Percentiles rank a stretch among this genome's conserved stretches.
Conservation (phyloP, 2,113 vertebrate genomes). For the Sinocyclocheilus anshuiensis region DNA sequence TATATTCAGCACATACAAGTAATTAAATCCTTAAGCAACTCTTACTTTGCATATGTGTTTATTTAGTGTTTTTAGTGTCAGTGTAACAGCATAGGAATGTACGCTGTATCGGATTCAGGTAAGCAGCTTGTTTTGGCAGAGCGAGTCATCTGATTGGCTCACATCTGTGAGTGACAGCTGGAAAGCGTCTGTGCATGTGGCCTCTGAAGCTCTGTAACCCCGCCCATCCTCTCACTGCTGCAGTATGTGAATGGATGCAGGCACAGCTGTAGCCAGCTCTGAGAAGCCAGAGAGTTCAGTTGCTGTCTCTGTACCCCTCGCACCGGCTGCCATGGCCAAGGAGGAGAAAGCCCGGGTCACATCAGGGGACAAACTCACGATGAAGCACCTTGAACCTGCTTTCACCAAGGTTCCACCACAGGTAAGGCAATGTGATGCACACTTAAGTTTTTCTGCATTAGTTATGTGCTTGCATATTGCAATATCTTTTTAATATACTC, state of each 20-base stretch:
- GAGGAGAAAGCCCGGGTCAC: slow-evolving; percentile 66
- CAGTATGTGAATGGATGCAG: slow-evolving; percentile 50
- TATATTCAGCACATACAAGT: background rate
- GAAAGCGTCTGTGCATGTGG: background rate
- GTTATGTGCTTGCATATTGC: background rate
- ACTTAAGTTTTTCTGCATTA: background rate
- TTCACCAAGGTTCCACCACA: slow-evolving; percentile 71
- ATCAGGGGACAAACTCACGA: slow-evolving; percentile 64
- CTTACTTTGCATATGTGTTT: background rate
- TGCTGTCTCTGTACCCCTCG: slow-evolving; percentile 46
- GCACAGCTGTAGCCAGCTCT: slow-evolving; percentile 28
- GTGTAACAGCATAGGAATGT: background rate
- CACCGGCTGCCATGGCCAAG: slow-evolving; percentile 72
- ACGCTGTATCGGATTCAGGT: background rate
- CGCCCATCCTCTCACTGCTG: slow-evolving; percentile 37
- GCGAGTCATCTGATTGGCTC: slow-evolving; percentile 15
- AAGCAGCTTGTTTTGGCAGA: slow-evolving; percentile 10
- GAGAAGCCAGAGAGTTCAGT: slow-evolving; percentile 11
- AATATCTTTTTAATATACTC: background rate
- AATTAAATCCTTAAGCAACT: background rate
- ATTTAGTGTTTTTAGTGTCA: background rate
- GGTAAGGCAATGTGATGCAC: slow-evolving; percentile 63
- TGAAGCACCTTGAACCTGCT: slow-evolving; percentile 67
- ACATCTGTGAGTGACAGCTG: background rate
- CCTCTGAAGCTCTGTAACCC: background rate